Conservation (phyloP, 1,140 invertebrate species). For the Bombus confusus region DNA sequence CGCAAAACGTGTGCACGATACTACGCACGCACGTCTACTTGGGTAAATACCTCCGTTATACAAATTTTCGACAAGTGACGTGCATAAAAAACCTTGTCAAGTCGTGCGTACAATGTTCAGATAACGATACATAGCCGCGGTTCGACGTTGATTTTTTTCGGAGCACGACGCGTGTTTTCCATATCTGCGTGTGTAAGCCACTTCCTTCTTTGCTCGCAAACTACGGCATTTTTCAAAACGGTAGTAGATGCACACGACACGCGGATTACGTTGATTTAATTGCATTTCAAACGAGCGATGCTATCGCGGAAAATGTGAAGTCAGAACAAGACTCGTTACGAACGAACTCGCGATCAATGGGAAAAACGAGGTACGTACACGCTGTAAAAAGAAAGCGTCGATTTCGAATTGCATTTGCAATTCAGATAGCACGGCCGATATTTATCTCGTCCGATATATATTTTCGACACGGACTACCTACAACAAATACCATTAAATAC, state of each 20-base stretch:
- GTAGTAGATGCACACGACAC: background rate
- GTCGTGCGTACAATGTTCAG: background rate
- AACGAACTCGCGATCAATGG: slow-evolving; percentile 31
- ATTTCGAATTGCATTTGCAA: slow-evolving; percentile 63
- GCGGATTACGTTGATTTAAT: slow-evolving; percentile 19
- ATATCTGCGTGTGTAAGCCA: background rate
- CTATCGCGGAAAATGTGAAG: slow-evolving; percentile 17
- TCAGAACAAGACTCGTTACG: background rate
- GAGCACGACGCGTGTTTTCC: background rate
- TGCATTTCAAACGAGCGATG: background rate
- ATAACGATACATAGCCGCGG: background rate
- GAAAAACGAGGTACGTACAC: slow-evolving; percentile 5
- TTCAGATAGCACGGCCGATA: slow-evolving; percentile 49
- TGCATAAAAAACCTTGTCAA: slow-evolving; percentile 23
- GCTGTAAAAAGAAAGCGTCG: slow-evolving; percentile 46
- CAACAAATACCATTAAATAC: slow-evolving; percentile 39
- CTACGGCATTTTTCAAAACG: background rate
- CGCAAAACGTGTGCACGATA: slow-evolving; percentile 28
- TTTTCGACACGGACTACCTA: slow-evolving; percentile 39
- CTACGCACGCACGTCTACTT: background rate
- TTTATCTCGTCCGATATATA: slow-evolving; percentile 58
- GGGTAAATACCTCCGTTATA: background rate
- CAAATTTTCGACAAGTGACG: background rate
- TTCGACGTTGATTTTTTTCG: background rate
- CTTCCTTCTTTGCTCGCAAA: background rate